These are phyloP conservation scores for Willisornis vidua DNA, from an alignment of 2,113 vertebrate species.

Conservation along the genomic window DNA sequence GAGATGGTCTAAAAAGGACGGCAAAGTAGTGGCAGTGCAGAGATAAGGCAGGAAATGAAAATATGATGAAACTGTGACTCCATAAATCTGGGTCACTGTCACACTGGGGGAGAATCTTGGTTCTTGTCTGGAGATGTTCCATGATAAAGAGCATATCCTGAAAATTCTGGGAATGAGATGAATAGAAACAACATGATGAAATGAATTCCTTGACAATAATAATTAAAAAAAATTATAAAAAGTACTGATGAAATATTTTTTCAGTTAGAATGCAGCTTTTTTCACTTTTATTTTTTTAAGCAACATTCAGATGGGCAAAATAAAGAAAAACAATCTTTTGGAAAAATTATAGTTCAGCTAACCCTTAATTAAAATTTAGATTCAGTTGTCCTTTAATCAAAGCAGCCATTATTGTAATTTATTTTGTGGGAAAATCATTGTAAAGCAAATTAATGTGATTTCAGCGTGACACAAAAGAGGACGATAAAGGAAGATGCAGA, in stretches of 20 bases:
- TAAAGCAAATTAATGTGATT: constrained; percentile 73
- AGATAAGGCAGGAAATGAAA: constrained; percentile 9
- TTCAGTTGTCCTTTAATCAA: constrained; percentile 84
- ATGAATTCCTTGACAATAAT: neutral
- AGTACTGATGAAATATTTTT: neutral
- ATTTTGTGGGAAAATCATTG: constrained; percentile 50
- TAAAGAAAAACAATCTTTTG: constrained; percentile 7
- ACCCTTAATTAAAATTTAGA: constrained; percentile 86
- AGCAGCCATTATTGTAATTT: constrained; percentile 66
- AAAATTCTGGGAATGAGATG: constrained; percentile 1
- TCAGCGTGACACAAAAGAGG: constrained; percentile 48
- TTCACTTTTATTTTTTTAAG: neutral
- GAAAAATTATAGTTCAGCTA: constrained; percentile 75
- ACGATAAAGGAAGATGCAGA: constrained; percentile 66
- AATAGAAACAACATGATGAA: neutral
- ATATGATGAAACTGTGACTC: neutral
- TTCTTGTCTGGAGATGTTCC: constrained; percentile 26
- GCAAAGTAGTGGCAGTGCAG: constrained; percentile 15
- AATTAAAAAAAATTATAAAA: neutral
- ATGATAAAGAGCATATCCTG: constrained; percentile 11
- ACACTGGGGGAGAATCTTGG: neutral
- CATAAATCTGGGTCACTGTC: neutral
- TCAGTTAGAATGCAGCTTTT: neutral
- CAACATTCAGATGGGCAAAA: neutral
- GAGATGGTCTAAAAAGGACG: constrained; percentile 35